Percentiles rank a stretch among this genome's conserved stretches.
Evolutionary conservation across 2,113 vertebrate species (phyloP).

Genomic region (Orientallactaga bullata): DNA sequence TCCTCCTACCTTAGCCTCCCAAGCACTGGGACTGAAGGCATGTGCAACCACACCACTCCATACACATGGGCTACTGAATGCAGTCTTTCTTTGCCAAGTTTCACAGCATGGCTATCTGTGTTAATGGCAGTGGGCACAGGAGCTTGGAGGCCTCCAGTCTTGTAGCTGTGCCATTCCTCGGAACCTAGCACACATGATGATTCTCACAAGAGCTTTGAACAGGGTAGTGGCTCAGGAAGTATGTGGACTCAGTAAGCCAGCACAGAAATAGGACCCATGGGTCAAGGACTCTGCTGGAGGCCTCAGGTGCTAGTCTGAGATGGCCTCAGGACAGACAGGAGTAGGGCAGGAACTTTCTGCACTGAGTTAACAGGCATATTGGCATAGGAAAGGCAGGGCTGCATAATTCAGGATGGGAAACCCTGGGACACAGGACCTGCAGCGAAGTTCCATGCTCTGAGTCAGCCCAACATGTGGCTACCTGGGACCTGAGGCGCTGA

Average conservation of each 20-base stretch:
- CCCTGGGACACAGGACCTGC: background rate
- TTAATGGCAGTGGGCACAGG: background rate
- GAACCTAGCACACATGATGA: background rate
- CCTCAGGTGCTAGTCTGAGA: background rate
- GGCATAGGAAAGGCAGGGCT: background rate
- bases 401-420: background rate
- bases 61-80: no score
- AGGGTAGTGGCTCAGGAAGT: background rate
- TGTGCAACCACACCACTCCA: no score
- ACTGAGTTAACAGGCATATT: background rate
- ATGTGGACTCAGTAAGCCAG: background rate
- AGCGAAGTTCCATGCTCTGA: fast-evolving
- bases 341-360: background rate
- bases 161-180: background rate
- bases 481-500: background rate
- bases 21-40: no score
- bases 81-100: background rate
- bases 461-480: background rate
- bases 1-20: no score
- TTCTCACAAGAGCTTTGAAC: background rate
- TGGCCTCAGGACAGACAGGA: background rate
- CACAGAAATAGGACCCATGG: background rate
- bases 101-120: background rate
- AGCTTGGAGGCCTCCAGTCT: background rate
- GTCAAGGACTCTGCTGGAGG: background rate